These are phyloP conservation scores for Hemichromis elongatus DNA, from an alignment of 2,113 vertebrate genomes.

Conservation along the genomic window DNA sequence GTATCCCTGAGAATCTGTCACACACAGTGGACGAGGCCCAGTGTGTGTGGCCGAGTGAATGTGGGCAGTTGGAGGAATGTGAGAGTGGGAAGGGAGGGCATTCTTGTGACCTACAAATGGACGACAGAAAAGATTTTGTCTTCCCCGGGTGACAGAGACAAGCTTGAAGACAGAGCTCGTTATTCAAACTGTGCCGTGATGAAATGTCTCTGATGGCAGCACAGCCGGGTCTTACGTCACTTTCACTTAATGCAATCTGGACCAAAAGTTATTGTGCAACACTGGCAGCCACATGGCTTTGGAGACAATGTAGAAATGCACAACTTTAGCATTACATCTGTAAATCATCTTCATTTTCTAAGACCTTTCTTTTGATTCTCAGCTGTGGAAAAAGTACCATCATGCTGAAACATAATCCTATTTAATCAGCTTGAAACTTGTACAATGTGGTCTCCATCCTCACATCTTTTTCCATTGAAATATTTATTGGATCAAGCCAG, in stretches of 20 bases:
- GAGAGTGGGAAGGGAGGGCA: conserved; percentile 50
- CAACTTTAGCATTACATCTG: not conserved
- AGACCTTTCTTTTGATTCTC: not conserved
- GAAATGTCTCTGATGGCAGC: conserved; percentile 12
- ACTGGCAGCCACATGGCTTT: not conserved
- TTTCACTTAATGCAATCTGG: not conserved
- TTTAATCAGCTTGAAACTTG: not conserved
- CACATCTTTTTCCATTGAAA: not conserved
- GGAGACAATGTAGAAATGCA: not conserved
- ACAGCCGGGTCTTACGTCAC: not conserved
- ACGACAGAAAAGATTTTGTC: conserved; percentile 44
- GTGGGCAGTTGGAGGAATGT: conserved; percentile 61
- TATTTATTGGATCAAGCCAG: not conserved
- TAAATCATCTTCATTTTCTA: not conserved
- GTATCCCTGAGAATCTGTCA: not conserved
- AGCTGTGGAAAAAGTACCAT: not conserved
- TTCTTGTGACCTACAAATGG: conserved; percentile 44
- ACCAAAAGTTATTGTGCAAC: not conserved
- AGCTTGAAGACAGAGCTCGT: conserved; percentile 24
- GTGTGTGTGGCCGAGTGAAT: conserved; percentile 1
- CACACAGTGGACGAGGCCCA: not conserved
- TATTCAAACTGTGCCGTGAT: conserved; percentile 15
- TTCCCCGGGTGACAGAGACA: conserved; percentile 8
- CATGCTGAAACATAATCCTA: not conserved
- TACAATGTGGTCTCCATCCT: not conserved